Evolutionary conservation across 2,888 invertebrate species (phyloP).

Genomic region (Volucella bombylans): DNA sequence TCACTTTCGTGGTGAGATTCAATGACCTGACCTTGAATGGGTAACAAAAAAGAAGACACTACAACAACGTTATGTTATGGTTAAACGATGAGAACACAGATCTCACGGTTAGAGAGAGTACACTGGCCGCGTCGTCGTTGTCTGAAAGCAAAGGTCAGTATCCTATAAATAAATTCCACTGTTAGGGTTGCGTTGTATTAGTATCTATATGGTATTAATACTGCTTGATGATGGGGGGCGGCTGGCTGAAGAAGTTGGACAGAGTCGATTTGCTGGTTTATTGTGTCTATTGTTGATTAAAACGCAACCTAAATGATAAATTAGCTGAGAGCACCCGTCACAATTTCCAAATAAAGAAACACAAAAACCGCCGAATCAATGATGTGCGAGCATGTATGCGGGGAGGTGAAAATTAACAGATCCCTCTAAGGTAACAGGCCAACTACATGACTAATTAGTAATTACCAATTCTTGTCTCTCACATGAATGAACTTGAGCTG

Average conservation of each 20-base stretch:
- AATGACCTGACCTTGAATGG: slow-evolving; percentile 71
- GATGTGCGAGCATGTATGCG: too few species aligned
- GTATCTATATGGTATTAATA: background rate
- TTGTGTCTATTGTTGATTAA: slow-evolving; percentile 65
- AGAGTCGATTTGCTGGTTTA: slow-evolving; percentile 49
- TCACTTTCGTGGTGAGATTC: slow-evolving; percentile 58
- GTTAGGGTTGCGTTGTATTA: slow-evolving; percentile 48
- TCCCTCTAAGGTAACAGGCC: slow-evolving; percentile 7
- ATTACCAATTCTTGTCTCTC: background rate
- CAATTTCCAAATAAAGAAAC: slow-evolving; percentile 1
- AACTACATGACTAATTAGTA: background rate
- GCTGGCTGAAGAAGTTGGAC: slow-evolving; percentile 27
- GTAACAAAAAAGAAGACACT: slow-evolving; percentile 45
- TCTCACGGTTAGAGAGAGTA: slow-evolving; percentile 13
- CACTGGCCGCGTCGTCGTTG: slow-evolving; percentile 30
- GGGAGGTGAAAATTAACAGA: too few species aligned
- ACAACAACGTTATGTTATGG: slow-evolving; percentile 49
- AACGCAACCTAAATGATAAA: slow-evolving; percentile 47
- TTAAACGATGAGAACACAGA: slow-evolving; percentile 58
- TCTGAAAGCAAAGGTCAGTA: slow-evolving; percentile 70
- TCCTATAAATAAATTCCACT: slow-evolving; percentile 68
- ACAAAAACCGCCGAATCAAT: background rate
- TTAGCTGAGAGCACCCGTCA: slow-evolving; percentile 32
- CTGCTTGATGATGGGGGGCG: background rate
- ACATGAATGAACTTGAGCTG: background rate